Percentiles rank a stretch among this genome's conserved stretches.
phyloP scores from a whole-genome alignment of 2,888 invertebrate species.

The Fissipunctia ypsillon region DNA sequence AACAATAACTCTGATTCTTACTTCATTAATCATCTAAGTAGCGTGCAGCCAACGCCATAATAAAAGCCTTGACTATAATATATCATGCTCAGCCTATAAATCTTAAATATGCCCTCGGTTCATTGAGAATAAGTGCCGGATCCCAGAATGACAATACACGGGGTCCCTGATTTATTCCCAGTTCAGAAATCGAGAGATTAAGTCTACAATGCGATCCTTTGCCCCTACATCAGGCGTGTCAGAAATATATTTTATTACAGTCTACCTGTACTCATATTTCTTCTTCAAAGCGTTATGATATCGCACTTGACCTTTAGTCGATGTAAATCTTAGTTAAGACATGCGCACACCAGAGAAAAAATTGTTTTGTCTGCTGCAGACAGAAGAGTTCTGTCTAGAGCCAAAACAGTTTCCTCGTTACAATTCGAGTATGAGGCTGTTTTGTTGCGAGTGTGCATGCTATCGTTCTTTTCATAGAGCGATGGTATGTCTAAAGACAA shows the following conservation, averaged over 20 bases:
- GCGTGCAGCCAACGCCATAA: slow-evolving; percentile 60
- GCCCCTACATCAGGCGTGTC: slow-evolving; percentile 65
- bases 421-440: background rate
- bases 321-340: slow-evolving; percentile 63
- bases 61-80: slow-evolving; percentile 55
- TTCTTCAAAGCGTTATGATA: slow-evolving; percentile 65
- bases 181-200: slow-evolving; percentile 65
- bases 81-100: slow-evolving; percentile 62
- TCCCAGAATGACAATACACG: slow-evolving; percentile 64
- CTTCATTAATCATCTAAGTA: slow-evolving; percentile 65
- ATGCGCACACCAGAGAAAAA: slow-evolving; percentile 3
- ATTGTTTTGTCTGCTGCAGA: background rate
- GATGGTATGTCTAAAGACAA: background rate
- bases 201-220: slow-evolving; percentile 57
- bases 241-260: slow-evolving; percentile 67
- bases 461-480: background rate
- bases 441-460: background rate
- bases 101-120: slow-evolving; percentile 62
- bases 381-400: background rate
- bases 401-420: background rate
- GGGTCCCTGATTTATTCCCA: slow-evolving; percentile 57
- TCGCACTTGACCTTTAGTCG: slow-evolving; percentile 69
- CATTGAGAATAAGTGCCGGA: slow-evolving; percentile 62
- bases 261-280: slow-evolving; percentile 71
- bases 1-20: slow-evolving; percentile 61